A percentile compares a stretch with the other conserved stretches of the same genome.
These are phyloP conservation scores for Drosophila subobscura DNA, from an alignment of 1,140 invertebrate genomes.

Conservation along the genomic window DNA sequence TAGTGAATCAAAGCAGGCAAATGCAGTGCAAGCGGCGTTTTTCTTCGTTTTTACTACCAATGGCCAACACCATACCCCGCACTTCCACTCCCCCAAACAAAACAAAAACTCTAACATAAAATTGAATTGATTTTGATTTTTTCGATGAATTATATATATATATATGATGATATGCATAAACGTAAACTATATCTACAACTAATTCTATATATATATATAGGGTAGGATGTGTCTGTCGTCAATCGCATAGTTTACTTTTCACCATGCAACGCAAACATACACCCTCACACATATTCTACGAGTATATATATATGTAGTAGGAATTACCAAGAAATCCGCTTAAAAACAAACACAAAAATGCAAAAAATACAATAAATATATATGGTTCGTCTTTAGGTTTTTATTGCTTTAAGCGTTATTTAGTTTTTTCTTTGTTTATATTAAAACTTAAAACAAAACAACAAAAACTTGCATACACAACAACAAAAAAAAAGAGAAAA, in stretches of 20 bases:
- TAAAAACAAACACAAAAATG: constrained; percentile 52
- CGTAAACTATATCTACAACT: constrained; percentile 43
- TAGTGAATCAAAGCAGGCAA: constrained; percentile 69
- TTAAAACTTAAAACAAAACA: constrained; percentile 50
- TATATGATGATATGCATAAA: constrained; percentile 43
- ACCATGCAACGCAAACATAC: constrained; percentile 16
- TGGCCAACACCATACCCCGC: constrained; percentile 3
- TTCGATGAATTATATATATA: constrained; percentile 53
- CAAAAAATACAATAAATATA: constrained; percentile 50
- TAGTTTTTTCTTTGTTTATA: constrained; percentile 81
- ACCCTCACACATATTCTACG: constrained; percentile 38
- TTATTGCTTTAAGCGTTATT: constrained; percentile 83
- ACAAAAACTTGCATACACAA: constrained; percentile 26
- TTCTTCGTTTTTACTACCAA: constrained; percentile 50
- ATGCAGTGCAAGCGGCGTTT: constrained; percentile 68
- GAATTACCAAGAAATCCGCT: constrained; percentile 30
- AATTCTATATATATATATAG: constrained; percentile 33
- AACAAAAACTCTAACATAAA: constrained; percentile 40
- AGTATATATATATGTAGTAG: constrained; percentile 29
- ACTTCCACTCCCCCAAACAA: constrained; percentile 20
- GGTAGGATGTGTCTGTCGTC: constrained; percentile 39
- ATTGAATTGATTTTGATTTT: constrained; percentile 62
- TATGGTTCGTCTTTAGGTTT: constrained; percentile 67
- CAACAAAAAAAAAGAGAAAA: constrained; percentile 41
- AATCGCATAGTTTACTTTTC: constrained; percentile 33